phyloP scores from a whole-genome alignment of 1,140 invertebrate species.

The Ips nitidus region DNA sequence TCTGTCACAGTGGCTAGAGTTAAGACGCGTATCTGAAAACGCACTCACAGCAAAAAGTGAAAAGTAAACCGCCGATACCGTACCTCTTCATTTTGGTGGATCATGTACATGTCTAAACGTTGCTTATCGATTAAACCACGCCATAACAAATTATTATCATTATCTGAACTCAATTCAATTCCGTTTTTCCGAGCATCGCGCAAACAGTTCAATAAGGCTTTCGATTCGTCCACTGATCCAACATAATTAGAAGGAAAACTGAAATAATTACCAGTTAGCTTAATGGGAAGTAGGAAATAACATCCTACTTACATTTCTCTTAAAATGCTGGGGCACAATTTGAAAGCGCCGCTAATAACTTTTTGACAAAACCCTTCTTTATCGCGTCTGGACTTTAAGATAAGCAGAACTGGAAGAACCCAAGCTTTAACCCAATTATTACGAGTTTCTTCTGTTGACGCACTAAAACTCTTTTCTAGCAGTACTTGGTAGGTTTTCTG shows the following conservation, averaged over 20 bases:
- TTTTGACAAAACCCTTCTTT: conserved; percentile 32
- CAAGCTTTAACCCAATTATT: conserved; percentile 38
- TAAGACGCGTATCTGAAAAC: conserved; percentile 53
- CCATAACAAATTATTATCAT: conserved; percentile 50
- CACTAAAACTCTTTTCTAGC: conserved; percentile 38
- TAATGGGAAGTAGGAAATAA: not conserved
- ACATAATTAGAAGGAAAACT: conserved; percentile 37
- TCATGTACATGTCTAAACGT: conserved; percentile 47
- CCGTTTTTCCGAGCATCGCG: conserved; percentile 51
- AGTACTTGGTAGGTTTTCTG: conserved; percentile 39
- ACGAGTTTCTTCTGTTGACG: conserved; percentile 26
- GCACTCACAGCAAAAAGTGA: conserved; percentile 2
- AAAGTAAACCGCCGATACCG: not conserved
- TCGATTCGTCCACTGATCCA: conserved; percentile 40
- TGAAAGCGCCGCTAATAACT: conserved; percentile 41
- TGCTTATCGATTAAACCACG: conserved; percentile 50
- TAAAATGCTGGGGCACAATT: conserved; percentile 39
- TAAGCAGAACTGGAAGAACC: conserved; percentile 36
- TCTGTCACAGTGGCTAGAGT: conserved; percentile 73
- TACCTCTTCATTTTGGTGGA: conserved; percentile 46
- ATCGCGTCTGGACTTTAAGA: conserved; percentile 31
- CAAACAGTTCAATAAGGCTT: conserved; percentile 44
- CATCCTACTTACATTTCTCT: conserved; percentile 36
- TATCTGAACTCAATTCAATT: conserved; percentile 48
- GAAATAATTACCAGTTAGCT: conserved; percentile 4